Evolutionary conservation across 37 sponge, comb jelly and placozoan species (phyloP).

Genomic region (Mnemiopsis leidyi): DNA sequence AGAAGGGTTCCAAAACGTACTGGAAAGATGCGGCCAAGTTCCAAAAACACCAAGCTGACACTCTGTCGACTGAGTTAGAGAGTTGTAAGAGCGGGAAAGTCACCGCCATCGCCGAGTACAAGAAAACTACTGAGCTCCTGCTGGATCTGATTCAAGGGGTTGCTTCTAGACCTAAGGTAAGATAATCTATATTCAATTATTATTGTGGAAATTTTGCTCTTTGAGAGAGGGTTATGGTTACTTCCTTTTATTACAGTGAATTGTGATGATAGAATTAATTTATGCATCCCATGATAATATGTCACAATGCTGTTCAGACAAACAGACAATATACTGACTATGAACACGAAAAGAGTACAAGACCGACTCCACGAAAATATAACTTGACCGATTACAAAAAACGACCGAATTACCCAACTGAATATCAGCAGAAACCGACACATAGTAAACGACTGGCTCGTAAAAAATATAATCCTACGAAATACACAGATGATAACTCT

Average conservation of each 20-base stretch:
- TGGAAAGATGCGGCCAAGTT: not conserved
- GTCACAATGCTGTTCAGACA: too few relatives aligned
- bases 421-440: not conserved
- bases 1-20: not conserved
- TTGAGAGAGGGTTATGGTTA: too few relatives aligned
- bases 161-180: conserved; percentile 15
- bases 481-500: not conserved
- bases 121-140: not conserved
- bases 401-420: not conserved
- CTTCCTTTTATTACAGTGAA: too few relatives aligned
- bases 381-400: not conserved
- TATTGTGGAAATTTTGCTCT: too few relatives aligned
- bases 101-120: not conserved
- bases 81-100: conserved; percentile 22
- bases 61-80: not conserved
- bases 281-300: too few relatives aligned
- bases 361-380: too few relatives aligned
- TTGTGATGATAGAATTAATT: too few relatives aligned
- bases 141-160: not conserved
- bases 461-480: too few relatives aligned
- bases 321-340: too few relatives aligned
- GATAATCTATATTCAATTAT: too few relatives aligned
- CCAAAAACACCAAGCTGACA: not conserved
- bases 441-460: not conserved
- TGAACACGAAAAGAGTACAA: too few relatives aligned